Evolutionary conservation across 2,113 vertebrate species (phyloP), one percentile per base, ranked within the genome.

Genomic region (Psilopogon haemacephalus): DNA sequence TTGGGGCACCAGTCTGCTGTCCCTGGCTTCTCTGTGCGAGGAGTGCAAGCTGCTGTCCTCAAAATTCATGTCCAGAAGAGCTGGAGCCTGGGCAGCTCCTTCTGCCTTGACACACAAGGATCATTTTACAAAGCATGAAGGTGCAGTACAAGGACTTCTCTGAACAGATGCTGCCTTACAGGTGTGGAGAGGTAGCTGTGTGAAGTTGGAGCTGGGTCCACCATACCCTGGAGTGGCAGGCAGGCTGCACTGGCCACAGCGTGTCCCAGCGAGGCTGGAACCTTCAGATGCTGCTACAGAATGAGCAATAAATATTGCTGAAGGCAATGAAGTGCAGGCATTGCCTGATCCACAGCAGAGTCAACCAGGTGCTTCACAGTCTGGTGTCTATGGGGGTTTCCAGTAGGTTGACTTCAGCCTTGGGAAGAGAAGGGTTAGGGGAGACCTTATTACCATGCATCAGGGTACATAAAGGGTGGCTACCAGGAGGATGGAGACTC

Each of bases 61-160:
- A 18, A 19, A 24, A 33, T 15, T 18, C 13, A 3, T 59, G 35
- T 55, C 44, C 52, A 26, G 75, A 64, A 21, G 62, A 28, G 10
- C 19, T 11, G 80, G 30, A 69, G 7, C 13, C n/a, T 3, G 4
- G 56, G n/a, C 0, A 2, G 27, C 55, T 40, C 12, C 2, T 52
- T 44, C 52, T 4, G 20, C 64, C 26, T 11, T 24, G 9, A 3
- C 17, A 4, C 0, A 3, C 2, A 1, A 40, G 40, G 27, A 4
- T 40, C 65, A 30, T 9, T 62, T 8, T 40, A 1, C 27, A 0
- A 8, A 33, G 37, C 2, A 1, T 0, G 0, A 69, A 35, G 64
- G 5, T 1, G 18, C 38, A 0, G 26, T 7, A 2, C 13, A 11
- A 6, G 4, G 1, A 26, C 28, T 1, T 32, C 21, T 11, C 44